Evolutionary conservation across 2,797 vertebrate genomes (phyloP), one percentile per base, ranked within the genome.

Genomic region (Ctenochaetus hawaiiensis): DNA sequence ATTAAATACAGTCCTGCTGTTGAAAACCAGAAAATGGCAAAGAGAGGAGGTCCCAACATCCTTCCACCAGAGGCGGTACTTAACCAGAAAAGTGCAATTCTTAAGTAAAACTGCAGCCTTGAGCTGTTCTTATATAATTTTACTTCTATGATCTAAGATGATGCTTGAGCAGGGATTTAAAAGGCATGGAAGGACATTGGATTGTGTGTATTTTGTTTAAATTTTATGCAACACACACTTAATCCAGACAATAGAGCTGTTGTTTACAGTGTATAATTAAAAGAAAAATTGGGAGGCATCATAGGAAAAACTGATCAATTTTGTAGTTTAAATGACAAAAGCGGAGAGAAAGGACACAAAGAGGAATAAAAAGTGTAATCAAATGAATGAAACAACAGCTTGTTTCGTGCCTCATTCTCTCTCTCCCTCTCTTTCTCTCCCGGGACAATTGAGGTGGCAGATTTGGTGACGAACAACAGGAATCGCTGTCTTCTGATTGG

Each of bases 391-490:
- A 84, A 79, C 12, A 80, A 59, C 23, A 45, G 74, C 57, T 22
- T 44, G 59, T 74, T 70, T 64, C 45, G 62, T 37, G 23, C 64
- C 69, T 81, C 49, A 9, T 70, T 71, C 67, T 67, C 49, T 6
- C 30, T 49, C 14, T 67, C 44, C 14, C 5, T 16, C 57, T 43
- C 60, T 43, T 4, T 66, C 60, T 77, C 87, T 83, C 82, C 53
- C 13, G 81, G 80, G 89, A 87, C 80, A 62, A 71, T 51, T 7
- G 80, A 72, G 77, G 84, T 82, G 81, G 84, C 81, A 87, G 89
- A 88, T 77, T 70, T 47, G 76, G 87, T 84, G 85, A 82, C 60
- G 69, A 86, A 90, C 85, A 86, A 90, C 87, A 91, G 64, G 75
- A 57, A 65, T 61, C 48, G 20, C 81, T 34, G 68, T 9, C 0